Evolutionary conservation across 2,797 vertebrate genomes (phyloP).

Genomic region (Semaprochilodus insignis): DNA sequence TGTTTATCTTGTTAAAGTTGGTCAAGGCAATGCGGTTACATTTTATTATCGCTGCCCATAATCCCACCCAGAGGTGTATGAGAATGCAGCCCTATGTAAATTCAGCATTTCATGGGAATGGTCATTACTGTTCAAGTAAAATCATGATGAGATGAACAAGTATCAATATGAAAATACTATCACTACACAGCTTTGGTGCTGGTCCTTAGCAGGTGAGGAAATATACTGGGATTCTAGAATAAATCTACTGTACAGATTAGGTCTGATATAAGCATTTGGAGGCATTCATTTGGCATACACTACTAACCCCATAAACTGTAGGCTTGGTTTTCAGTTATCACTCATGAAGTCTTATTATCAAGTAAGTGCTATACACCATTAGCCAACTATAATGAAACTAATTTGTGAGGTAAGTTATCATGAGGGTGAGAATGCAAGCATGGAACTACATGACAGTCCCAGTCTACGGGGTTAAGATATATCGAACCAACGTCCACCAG

Average conservation of each 20-base stretch:
- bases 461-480: not conserved
- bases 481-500: not conserved
- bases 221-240: not conserved
- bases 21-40: not conserved
- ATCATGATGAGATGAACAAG: not conserved
- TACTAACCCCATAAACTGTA: not conserved
- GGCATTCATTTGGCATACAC: not conserved
- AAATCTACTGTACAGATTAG: not conserved
- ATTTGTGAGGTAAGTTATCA: not conserved
- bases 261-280: not conserved
- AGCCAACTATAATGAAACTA: not conserved
- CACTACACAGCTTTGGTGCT: not conserved
- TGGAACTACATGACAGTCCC: not conserved
- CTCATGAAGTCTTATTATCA: not conserved
- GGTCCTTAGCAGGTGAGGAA: not conserved
- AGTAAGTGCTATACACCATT: not conserved
- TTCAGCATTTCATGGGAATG: constrained; percentile 8
- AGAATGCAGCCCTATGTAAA: constrained; percentile 25
- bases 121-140: not conserved
- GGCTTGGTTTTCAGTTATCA: not conserved
- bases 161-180: not conserved
- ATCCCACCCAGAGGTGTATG: not conserved
- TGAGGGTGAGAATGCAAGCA: not conserved
- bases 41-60: constrained; percentile 20
- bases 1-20: constrained; percentile 35